Evolutionary conservation across 2,113 vertebrate genomes (phyloP).

Genomic region (Pogona vitticeps): DNA sequence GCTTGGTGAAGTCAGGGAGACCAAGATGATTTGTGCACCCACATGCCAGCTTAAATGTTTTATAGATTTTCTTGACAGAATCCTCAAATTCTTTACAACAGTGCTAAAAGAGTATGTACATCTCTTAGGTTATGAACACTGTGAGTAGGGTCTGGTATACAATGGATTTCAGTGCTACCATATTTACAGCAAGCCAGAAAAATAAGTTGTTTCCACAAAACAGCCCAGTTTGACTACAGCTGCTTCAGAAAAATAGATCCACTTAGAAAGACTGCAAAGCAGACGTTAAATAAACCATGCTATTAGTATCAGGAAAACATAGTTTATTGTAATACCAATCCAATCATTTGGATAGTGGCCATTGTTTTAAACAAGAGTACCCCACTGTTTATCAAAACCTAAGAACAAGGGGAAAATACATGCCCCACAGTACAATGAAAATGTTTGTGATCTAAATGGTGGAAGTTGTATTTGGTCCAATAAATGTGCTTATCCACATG

Average conservation of each 20-base stretch:
- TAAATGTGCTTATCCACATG: conserved; percentile 75
- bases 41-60: neutral
- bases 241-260: neutral
- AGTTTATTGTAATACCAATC: neutral
- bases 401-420: too few relatives aligned
- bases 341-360: neutral
- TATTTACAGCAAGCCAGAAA: conserved; percentile 13
- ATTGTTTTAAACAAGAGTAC: neutral
- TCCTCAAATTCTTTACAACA: conserved; percentile 25
- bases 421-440: too few relatives aligned
- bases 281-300: neutral
- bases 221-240: neutral
- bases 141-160: neutral
- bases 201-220: neutral
- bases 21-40: neutral
- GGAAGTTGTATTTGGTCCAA: conserved; percentile 79
- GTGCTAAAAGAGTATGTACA: conserved; percentile 34
- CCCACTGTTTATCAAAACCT: neutral
- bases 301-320: neutral
- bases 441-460: conserved; percentile 82
- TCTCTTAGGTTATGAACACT: neutral
- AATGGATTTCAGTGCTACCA: neutral
- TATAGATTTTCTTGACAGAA: conserved; percentile 14
- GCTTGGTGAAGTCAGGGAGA: neutral
- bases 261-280: neutral